Evolutionary conservation across 2,888 invertebrate species (phyloP).

Genomic region (Mimas tiliae): DNA sequence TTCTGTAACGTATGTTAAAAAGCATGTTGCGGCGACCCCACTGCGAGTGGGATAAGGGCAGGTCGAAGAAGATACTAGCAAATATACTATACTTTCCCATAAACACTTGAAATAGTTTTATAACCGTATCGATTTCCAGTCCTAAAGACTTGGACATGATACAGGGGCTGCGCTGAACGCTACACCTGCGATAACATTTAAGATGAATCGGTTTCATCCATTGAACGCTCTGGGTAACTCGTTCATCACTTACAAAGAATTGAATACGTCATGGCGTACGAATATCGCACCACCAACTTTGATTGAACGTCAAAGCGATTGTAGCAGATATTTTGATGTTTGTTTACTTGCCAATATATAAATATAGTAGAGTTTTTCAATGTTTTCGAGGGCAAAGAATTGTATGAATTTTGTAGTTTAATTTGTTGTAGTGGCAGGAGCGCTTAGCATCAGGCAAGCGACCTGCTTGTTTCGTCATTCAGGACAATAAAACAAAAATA

Average conservation of each 20-base stretch:
- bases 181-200: conserved; percentile 34
- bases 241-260: conserved; percentile 53
- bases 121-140: not conserved
- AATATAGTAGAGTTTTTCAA: not conserved
- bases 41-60: no score
- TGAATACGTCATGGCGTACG: conserved; percentile 43
- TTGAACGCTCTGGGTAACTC: conserved; percentile 46
- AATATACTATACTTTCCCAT: not conserved
- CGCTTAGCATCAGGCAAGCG: no score
- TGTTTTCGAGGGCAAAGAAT: no score
- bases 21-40: no score
- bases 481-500: no score
- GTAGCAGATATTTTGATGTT: not conserved
- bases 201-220: conserved; percentile 54
- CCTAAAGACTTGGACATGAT: not conserved
- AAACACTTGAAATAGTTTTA: not conserved
- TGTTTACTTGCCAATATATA: not conserved
- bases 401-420: no score
- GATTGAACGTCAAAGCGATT: conserved; percentile 4
- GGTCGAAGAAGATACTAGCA: no score
- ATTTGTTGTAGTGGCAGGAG: no score
- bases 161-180: conserved; percentile 13
- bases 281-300: conserved; percentile 19
- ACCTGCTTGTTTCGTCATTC: no score
- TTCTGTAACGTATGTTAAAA: no score